Conservation (phyloP, 1,140 invertebrate genomes). For the Pseudomyrmex cubaensis region DNA sequence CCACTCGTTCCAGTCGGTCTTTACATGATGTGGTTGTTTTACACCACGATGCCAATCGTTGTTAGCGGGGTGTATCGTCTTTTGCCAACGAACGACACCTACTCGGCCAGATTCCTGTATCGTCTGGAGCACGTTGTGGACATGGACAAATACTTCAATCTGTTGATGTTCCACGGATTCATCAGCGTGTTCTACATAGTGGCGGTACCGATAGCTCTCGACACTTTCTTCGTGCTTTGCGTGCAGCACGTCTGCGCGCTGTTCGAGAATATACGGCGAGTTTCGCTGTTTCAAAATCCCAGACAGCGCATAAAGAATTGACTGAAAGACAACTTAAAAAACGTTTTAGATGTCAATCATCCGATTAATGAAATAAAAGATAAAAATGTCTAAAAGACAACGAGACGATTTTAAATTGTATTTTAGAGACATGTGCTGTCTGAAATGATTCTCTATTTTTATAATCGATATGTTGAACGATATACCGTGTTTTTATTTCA, state of each 20-base stretch:
- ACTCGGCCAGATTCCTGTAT: constrained; percentile 7
- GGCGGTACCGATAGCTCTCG: constrained; percentile 49
- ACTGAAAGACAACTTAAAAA: too few relatives aligned
- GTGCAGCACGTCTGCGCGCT: constrained; percentile 67
- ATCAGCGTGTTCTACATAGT: constrained; percentile 1
- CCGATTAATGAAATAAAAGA: too few relatives aligned
- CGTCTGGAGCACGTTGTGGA: constrained; percentile 20
- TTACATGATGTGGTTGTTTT: neutral
- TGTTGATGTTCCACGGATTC: constrained; percentile 18
- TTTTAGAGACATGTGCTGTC: too few relatives aligned
- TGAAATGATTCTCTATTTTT: too few relatives aligned
- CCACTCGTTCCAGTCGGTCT: constrained; percentile 8
- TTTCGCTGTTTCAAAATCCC: too few relatives aligned
- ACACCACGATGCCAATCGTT: neutral
- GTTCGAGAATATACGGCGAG: constrained; percentile 66
- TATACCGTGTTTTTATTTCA: neutral
- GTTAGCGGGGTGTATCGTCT: neutral
- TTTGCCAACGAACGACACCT: constrained; percentile 19
- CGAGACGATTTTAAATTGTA: too few relatives aligned
- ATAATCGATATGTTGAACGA: too few relatives aligned
- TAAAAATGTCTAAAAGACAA: too few relatives aligned
- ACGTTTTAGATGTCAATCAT: too few relatives aligned
- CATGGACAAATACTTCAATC: constrained; percentile 11
- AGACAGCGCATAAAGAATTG: too few relatives aligned
- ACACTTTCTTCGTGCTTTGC: constrained; percentile 61